Evolutionary conservation across 2,888 invertebrate species (phyloP).

Genomic region (Leucoptera coffeella): DNA sequence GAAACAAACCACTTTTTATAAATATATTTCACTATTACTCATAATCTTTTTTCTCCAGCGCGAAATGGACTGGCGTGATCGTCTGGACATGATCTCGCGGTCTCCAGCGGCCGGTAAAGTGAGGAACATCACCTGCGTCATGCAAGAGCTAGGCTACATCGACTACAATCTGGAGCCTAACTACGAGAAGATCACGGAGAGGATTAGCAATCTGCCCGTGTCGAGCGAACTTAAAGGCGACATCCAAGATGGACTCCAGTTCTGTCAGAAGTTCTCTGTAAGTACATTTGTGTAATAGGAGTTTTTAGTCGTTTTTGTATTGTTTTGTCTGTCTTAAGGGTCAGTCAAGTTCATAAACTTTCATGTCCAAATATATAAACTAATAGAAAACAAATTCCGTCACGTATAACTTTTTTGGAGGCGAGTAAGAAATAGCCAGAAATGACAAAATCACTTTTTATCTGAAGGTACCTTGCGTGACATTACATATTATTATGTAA

Average conservation of each 20-base stretch:
- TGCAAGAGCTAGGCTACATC: constrained; percentile 66
- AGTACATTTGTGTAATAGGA: too few relatives aligned
- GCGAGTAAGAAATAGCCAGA: too few relatives aligned
- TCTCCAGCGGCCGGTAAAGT: constrained; percentile 26
- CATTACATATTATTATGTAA: too few relatives aligned
- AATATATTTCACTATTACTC: constrained; percentile 1
- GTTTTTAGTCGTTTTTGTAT: too few relatives aligned
- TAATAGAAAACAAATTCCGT: too few relatives aligned
- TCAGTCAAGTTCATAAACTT: too few relatives aligned
- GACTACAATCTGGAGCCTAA: constrained; percentile 62
- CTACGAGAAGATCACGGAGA: constrained; percentile 55
- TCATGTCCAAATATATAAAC: too few relatives aligned
- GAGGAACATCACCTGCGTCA: constrained; percentile 62
- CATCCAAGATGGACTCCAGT: constrained; percentile 60
- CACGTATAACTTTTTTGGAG: too few relatives aligned
- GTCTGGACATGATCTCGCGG: constrained; percentile 52
- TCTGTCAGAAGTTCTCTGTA: constrained; percentile 66
- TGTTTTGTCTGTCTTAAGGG: too few relatives aligned
- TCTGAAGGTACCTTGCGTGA: too few relatives aligned
- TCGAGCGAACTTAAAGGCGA: constrained; percentile 56
- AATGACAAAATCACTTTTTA: too few relatives aligned
- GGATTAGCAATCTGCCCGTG: constrained; percentile 57
- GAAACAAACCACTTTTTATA: neutral
- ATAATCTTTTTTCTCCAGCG: constrained; percentile 36
- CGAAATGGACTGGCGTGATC: constrained; percentile 56